Conservation (phyloP, 2,797 vertebrate genomes). For the Sebastes paucispinis region DNA sequence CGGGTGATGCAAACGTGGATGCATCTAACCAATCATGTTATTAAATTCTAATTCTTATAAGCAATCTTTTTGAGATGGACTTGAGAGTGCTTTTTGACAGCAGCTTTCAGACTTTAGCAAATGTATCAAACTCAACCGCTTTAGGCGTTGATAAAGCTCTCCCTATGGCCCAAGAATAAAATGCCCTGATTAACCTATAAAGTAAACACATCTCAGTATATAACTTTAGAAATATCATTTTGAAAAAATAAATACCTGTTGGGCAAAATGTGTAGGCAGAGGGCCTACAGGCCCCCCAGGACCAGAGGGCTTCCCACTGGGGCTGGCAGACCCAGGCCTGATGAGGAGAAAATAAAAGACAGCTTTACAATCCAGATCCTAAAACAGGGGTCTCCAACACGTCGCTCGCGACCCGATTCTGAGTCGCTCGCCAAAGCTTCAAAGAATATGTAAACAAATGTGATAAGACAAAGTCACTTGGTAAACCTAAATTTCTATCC, state of each 20-base stretch:
- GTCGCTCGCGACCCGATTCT: too few relatives aligned
- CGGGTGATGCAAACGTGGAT: neutral
- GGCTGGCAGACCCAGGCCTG: constrained; percentile 97
- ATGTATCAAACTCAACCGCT: neutral
- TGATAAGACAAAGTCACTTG: too few relatives aligned
- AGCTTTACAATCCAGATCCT: neutral
- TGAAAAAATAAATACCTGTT: constrained; percentile 86
- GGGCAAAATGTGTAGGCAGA: constrained; percentile 92
- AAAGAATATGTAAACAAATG: too few relatives aligned
- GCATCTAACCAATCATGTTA: neutral
- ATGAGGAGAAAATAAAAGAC: neutral
- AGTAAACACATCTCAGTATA: neutral
- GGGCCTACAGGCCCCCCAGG: constrained; percentile 86
- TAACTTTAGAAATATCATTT: neutral
- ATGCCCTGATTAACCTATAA: neutral
- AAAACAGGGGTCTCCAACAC: too few relatives aligned
- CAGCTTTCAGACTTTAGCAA: neutral
- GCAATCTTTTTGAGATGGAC: neutral
- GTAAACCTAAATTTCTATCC: too few relatives aligned
- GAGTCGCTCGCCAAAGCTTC: too few relatives aligned
- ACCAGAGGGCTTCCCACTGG: constrained; percentile 93
- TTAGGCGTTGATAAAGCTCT: neutral
- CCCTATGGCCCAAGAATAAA: neutral
- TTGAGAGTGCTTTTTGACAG: too few relatives aligned
- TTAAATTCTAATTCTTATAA: neutral